Percentiles rank a stretch among this genome's conserved stretches.
Evolutionary conservation across 2,797 vertebrate genomes (phyloP).

Genomic region (Fistularia commersonii): DNA sequence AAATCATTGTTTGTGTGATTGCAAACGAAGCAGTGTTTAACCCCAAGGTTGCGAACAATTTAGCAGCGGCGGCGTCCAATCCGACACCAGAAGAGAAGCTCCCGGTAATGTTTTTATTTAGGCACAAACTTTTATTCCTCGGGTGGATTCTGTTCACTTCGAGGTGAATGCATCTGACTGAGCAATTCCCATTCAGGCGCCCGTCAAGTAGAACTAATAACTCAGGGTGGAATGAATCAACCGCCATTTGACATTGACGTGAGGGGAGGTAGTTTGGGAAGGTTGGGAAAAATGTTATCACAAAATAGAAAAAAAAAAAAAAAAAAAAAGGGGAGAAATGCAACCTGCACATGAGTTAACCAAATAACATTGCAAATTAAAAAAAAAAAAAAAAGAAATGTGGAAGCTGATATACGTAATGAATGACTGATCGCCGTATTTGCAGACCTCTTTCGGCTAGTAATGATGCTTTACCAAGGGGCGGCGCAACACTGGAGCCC

Average conservation of each 20-base stretch:
- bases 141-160: conserved; percentile 54
- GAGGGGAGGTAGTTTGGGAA: conserved; percentile 35
- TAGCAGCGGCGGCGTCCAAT: conserved; percentile 50
- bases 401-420: too few relatives aligned
- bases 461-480: too few relatives aligned
- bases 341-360: too few relatives aligned
- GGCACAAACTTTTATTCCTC: conserved; percentile 41
- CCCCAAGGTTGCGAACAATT: conserved; percentile 63
- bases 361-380: too few relatives aligned
- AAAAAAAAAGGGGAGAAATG: too few relatives aligned
- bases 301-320: neutral
- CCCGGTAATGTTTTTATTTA: conserved; percentile 46
- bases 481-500: too few relatives aligned
- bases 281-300: conserved; percentile 32
- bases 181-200: conserved; percentile 63
- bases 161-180: conserved; percentile 61
- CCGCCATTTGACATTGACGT: conserved; percentile 51
- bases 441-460: too few relatives aligned
- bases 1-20: conserved; percentile 59
- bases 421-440: too few relatives aligned
- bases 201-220: conserved; percentile 66
- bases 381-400: too few relatives aligned
- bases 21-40: conserved; percentile 53
- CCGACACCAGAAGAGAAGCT: conserved; percentile 22
- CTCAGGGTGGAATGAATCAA: conserved; percentile 53